Conservation (phyloP, 2,113 vertebrate genomes). For the Centropristis striata region DNA sequence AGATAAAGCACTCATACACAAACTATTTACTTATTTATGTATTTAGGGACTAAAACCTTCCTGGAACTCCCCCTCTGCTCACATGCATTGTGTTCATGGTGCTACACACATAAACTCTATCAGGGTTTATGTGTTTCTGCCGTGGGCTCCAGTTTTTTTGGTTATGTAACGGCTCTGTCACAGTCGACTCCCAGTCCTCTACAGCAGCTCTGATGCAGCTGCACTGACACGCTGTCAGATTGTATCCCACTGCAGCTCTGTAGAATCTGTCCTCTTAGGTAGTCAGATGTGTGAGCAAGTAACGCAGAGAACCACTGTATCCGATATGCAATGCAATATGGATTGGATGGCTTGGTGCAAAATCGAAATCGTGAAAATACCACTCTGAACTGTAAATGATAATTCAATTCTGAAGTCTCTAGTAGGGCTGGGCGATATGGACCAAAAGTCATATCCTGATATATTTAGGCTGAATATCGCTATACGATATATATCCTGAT, state of each 20-base stretch:
- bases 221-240: constrained; percentile 10
- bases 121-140: neutral
- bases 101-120: neutral
- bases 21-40: neutral
- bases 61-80: neutral
- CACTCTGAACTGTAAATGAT: no score
- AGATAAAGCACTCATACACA: neutral
- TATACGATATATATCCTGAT: no score
- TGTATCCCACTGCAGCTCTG: neutral
- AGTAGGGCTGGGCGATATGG: no score
- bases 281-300: neutral
- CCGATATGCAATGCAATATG: no score
- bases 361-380: no score
- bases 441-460: no score
- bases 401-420: no score
- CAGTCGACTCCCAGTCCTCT: neutral
- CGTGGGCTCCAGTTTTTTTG: neutral
- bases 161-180: constrained; percentile 5
- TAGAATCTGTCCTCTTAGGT: neutral
- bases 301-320: no score
- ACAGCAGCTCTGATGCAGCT: neutral
- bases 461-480: no score
- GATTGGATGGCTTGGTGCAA: no score
- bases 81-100: neutral
- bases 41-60: neutral